Conservation (phyloP, 2,113 vertebrate species). For the Brachirus orientalis region DNA sequence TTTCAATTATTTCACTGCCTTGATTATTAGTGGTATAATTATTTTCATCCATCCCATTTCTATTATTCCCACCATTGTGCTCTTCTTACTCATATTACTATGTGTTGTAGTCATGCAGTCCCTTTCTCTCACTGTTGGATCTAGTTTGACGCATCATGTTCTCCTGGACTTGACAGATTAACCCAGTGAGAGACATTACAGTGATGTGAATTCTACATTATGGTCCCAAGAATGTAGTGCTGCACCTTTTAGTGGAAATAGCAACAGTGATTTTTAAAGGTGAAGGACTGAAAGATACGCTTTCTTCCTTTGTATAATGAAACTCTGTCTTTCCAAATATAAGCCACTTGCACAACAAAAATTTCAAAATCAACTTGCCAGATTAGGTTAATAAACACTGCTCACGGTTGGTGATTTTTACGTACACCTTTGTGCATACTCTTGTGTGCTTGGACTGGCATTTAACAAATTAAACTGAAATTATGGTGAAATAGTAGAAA, state of each 20-base stretch:
- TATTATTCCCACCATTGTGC: constrained; percentile 13
- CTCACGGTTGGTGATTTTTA: too few relatives aligned
- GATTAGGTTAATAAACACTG: too few relatives aligned
- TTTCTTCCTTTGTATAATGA: too few relatives aligned
- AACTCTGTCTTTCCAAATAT: not conserved
- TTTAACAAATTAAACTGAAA: too few relatives aligned
- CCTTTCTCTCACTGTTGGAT: not conserved
- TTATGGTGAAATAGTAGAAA: too few relatives aligned
- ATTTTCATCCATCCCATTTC: constrained; percentile 32
- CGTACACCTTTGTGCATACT: too few relatives aligned
- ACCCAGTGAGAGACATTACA: constrained; percentile 46
- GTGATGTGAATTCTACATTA: constrained; percentile 53
- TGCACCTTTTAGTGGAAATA: constrained; percentile 33
- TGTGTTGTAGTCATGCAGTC: not conserved
- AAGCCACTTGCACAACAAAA: too few relatives aligned
- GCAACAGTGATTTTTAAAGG: constrained; percentile 19
- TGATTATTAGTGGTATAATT: constrained; percentile 18
- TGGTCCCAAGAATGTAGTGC: constrained; percentile 18
- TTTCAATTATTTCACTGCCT: constrained; percentile 30
- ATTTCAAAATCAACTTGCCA: too few relatives aligned
- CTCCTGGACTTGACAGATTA: constrained; percentile 40
- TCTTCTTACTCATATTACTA: not conserved
- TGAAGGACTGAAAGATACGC: constrained; percentile 8
- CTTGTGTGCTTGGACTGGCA: too few relatives aligned
- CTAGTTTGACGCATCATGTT: constrained; percentile 35